A percentile compares a stretch with the other conserved stretches of the same genome.
Evolutionary conservation across 2,888 invertebrate genomes (phyloP).

Genomic region (Pteria penguin): DNA sequence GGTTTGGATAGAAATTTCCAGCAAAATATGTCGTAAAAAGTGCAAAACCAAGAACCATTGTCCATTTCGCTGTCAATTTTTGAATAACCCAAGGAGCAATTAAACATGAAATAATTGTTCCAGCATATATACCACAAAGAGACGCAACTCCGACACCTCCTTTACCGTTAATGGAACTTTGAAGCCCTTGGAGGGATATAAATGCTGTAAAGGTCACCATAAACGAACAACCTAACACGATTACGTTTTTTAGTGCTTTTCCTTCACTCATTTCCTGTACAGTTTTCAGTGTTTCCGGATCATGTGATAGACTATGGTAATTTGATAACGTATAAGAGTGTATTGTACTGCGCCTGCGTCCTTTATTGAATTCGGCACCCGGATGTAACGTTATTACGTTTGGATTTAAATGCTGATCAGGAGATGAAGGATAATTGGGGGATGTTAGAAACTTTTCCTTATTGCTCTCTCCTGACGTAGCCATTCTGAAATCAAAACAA

Average conservation of each 20-base stretch:
- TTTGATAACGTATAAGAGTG: slow-evolving; percentile 65
- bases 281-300: slow-evolving; percentile 53
- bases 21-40: slow-evolving; percentile 74
- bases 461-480: slow-evolving; percentile 5
- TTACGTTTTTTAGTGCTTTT: slow-evolving; percentile 73
- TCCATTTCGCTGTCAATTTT: slow-evolving; percentile 76
- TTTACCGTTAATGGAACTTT: slow-evolving; percentile 73
- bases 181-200: slow-evolving; percentile 74
- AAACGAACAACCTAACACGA: slow-evolving; percentile 73
- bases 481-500: slow-evolving; percentile 4
- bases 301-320: slow-evolving; percentile 64
- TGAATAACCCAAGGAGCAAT: slow-evolving; percentile 75
- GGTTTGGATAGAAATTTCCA: slow-evolving; percentile 74
- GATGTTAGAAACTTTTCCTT: slow-evolving; percentile 18
- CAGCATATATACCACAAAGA: slow-evolving; percentile 74
- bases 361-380: slow-evolving; percentile 49
- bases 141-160: slow-evolving; percentile 74
- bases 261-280: slow-evolving; percentile 67
- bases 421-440: slow-evolving; percentile 2
- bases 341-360: slow-evolving; percentile 67
- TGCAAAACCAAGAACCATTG: slow-evolving; percentile 71
- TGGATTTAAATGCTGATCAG: slow-evolving; percentile 27
- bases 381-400: slow-evolving; percentile 16
- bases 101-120: slow-evolving; percentile 76
- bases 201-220: slow-evolving; percentile 77